Conservation (phyloP, 2,797 vertebrate genomes). For the Valencia hispanica region DNA sequence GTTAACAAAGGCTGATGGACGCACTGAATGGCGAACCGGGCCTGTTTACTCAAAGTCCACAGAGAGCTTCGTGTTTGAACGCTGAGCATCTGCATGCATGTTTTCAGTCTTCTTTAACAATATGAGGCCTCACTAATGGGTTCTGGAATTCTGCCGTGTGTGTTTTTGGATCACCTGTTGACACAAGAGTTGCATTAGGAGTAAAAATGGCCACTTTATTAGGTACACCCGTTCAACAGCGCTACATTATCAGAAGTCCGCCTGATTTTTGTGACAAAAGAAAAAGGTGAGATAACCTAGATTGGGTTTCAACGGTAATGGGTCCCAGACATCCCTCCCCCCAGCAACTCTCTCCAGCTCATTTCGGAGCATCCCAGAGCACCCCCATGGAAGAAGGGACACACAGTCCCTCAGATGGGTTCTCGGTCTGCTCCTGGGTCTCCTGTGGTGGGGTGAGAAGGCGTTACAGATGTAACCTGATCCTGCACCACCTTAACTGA, state of each 20-base stretch:
- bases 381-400: neutral
- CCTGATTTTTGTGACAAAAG: neutral
- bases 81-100: neutral
- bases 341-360: neutral
- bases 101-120: neutral
- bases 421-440: neutral
- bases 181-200: neutral
- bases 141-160: neutral
- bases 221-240: neutral
- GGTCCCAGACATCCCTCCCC: neutral
- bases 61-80: neutral
- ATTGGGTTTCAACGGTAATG: neutral
- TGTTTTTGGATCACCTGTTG: neutral
- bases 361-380: neutral
- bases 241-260: neutral
- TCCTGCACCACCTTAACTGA: neutral
- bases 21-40: neutral
- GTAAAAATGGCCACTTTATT: neutral
- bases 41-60: slow-evolving; percentile 20
- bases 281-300: neutral
- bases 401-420: too few relatives aligned
- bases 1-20: slow-evolving; percentile 4
- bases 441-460: neutral
- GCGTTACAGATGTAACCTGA: neutral
- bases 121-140: neutral